Evolutionary conservation across 2,113 vertebrate species (phyloP).

Genomic region (Pelusios castaneus): DNA sequence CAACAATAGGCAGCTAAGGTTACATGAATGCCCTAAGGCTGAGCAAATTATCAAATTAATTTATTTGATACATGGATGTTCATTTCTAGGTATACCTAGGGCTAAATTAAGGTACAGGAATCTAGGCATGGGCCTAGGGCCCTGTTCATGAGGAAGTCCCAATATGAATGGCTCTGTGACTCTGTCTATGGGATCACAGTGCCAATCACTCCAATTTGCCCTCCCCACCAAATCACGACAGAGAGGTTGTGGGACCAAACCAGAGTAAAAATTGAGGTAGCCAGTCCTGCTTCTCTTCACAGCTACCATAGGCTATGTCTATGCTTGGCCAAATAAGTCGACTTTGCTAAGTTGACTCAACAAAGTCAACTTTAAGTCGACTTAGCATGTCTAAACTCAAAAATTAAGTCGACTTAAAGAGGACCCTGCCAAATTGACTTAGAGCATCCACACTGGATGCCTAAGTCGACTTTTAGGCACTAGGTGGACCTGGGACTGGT

Average conservation of each 20-base stretch:
- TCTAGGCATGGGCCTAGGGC: background rate
- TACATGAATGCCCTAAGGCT: slow-evolving; percentile 1
- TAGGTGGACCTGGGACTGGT: too few species aligned
- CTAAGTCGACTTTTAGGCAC: too few species aligned
- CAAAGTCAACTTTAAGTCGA: too few species aligned
- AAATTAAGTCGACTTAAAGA: too few species aligned
- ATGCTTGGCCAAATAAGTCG: too few species aligned
- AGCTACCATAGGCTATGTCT: too few species aligned
- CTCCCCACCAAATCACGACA: too few species aligned
- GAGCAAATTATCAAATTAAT: background rate
- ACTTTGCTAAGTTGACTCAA: too few species aligned
- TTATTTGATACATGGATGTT: background rate
- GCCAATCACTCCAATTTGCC: background rate
- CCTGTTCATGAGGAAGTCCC: background rate
- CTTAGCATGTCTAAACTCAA: too few species aligned
- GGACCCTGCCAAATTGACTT: too few species aligned
- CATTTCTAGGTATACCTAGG: background rate
- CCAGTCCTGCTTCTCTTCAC: background rate
- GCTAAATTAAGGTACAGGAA: too few species aligned
- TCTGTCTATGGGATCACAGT: background rate
- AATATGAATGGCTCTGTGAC: background rate
- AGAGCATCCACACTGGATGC: too few species aligned
- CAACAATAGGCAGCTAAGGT: slow-evolving; percentile 33
- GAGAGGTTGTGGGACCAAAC: background rate
- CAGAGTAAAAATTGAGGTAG: background rate